Evolutionary conservation across 2,888 invertebrate genomes (phyloP).

Genomic region (Hymenopus coronatus): DNA sequence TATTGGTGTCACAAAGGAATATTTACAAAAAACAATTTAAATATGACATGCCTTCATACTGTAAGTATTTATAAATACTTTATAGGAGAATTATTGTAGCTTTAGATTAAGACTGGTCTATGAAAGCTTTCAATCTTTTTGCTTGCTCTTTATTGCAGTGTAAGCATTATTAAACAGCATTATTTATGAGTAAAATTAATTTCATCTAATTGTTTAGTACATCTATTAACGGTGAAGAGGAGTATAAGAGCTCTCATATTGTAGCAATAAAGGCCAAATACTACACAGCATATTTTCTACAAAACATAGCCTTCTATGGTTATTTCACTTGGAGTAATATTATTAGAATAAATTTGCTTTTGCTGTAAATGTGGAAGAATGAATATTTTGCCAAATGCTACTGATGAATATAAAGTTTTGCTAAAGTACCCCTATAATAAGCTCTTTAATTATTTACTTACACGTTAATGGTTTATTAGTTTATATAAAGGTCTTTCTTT

Average conservation of each 20-base stretch:
- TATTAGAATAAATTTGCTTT: not conserved
- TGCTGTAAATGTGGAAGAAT: not conserved
- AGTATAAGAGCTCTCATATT: not conserved
- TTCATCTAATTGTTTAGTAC: too few species aligned
- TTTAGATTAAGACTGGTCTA: not conserved
- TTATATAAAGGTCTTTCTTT: not conserved
- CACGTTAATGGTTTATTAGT: not conserved
- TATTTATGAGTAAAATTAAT: not conserved
- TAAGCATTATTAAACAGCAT: not conserved
- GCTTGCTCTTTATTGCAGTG: not conserved
- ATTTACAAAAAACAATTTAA: not conserved
- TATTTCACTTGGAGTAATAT: not conserved
- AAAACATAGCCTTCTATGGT: not conserved
- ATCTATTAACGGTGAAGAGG: too few species aligned
- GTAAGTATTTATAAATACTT: not conserved
- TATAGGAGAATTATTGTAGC: not conserved
- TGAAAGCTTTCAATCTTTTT: not conserved
- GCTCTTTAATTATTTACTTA: not conserved
- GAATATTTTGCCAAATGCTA: not conserved
- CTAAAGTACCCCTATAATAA: too few species aligned
- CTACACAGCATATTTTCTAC: not conserved
- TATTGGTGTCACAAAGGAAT: not conserved
- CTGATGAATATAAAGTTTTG: too few species aligned
- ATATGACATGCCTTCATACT: not conserved
- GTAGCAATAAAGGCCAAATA: not conserved